These are phyloP conservation scores for Meteorus sp. DNA, from an alignment of 1,140 invertebrate genomes.

Conservation along the genomic window DNA sequence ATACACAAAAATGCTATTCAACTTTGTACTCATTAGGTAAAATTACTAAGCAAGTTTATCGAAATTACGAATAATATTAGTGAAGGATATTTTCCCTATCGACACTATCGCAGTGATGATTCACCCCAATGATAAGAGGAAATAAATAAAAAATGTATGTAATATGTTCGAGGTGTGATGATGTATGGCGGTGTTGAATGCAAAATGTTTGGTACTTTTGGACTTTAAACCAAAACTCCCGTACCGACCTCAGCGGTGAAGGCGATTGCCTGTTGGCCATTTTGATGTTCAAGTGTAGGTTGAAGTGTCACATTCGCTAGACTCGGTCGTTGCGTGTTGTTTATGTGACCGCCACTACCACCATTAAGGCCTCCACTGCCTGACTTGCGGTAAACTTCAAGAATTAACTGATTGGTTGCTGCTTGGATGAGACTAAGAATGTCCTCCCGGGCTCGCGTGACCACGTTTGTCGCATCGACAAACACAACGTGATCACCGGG, in stretches of 20 bases:
- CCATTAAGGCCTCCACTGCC: constrained; percentile 45
- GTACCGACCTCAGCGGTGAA: constrained; percentile 84
- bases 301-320: constrained; percentile 47
- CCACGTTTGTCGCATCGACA: constrained; percentile 82
- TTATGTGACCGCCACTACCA: too few relatives aligned
- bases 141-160: background rate
- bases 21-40: too few relatives aligned
- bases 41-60: too few relatives aligned
- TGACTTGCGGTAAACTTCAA: constrained; percentile 75
- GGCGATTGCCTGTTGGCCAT: constrained; percentile 72
- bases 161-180: too few relatives aligned
- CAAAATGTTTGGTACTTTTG: background rate
- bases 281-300: constrained; percentile 33
- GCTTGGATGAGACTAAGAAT: constrained; percentile 79
- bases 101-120: too few relatives aligned
- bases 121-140: background rate
- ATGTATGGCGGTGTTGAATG: background rate
- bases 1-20: too few relatives aligned
- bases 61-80: too few relatives aligned
- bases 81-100: too few relatives aligned
- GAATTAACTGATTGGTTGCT: constrained; percentile 69
- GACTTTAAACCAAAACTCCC: constrained; percentile 56
- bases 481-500: constrained; percentile 87
- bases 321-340: constrained; percentile 41
- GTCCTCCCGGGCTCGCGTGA: constrained; percentile 77